Evolutionary conservation across 2,113 vertebrate genomes (phyloP).

Genomic region (Hucho hucho): DNA sequence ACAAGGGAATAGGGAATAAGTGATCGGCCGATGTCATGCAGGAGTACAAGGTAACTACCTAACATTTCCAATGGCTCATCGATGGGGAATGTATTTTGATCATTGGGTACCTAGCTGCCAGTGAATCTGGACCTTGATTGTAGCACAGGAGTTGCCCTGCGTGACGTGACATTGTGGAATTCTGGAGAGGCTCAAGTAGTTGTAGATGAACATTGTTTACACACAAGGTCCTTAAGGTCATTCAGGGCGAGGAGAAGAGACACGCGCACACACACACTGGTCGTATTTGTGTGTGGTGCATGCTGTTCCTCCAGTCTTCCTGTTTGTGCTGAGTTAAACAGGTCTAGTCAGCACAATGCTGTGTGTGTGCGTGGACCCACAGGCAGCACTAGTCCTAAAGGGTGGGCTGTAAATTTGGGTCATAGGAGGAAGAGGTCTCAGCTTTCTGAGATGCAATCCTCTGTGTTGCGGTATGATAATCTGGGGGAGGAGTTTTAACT

Average conservation of each 20-base stretch:
- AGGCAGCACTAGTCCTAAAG: background rate
- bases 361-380: no score
- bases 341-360: no score
- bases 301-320: background rate
- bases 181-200: background rate
- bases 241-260: background rate
- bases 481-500: no score
- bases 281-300: background rate
- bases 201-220: background rate
- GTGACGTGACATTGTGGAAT: background rate
- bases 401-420: background rate
- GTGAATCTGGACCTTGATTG: background rate
- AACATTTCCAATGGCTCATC: background rate
- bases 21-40: conserved; percentile 45
- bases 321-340: no score
- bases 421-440: background rate
- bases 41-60: conserved; percentile 54
- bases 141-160: background rate
- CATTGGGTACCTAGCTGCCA: background rate
- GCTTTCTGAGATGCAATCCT: background rate
- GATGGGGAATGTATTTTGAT: background rate
- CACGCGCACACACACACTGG: background rate
- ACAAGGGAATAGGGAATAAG: conserved; percentile 31
- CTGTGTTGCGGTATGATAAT: no score
- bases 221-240: background rate